These are phyloP conservation scores for Venusia cambrica DNA, from an alignment of 2,888 invertebrate species.

Conservation along the genomic window DNA sequence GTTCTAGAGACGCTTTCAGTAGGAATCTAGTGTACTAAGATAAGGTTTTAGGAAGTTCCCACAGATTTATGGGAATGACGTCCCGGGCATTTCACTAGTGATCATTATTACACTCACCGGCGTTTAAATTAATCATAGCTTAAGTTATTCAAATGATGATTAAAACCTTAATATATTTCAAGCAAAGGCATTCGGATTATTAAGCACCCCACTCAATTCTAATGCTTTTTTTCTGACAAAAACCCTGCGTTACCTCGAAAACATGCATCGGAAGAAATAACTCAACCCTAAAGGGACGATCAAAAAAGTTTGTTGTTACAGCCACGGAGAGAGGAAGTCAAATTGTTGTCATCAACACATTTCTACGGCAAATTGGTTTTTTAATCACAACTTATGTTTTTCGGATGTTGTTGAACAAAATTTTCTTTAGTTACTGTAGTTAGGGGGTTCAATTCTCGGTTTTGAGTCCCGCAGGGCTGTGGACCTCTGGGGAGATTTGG, in stretches of 20 bases:
- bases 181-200: conserved; percentile 24
- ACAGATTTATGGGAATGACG: too few species aligned
- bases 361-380: conserved; percentile 30
- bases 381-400: conserved; percentile 28
- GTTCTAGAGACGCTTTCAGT: too few species aligned
- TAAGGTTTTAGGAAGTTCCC: too few species aligned
- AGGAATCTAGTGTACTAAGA: too few species aligned
- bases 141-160: too few species aligned
- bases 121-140: too few species aligned
- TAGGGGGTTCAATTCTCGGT: conserved; percentile 27
- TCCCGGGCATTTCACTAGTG: too few species aligned
- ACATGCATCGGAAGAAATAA: conserved; percentile 54
- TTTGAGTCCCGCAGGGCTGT: conserved; percentile 20
- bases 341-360: conserved; percentile 38
- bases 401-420: conserved; percentile 37
- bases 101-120: too few species aligned
- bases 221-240: conserved; percentile 29
- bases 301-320: conserved; percentile 41
- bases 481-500: conserved; percentile 22
- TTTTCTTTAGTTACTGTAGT: conserved; percentile 35
- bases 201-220: conserved; percentile 29
- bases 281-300: conserved; percentile 33
- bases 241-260: conserved; percentile 22
- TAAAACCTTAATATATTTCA: too few species aligned
- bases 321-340: conserved; percentile 39